phyloP scores from a whole-genome alignment of 2,113 vertebrate species.

The Psettodes erumei region DNA sequence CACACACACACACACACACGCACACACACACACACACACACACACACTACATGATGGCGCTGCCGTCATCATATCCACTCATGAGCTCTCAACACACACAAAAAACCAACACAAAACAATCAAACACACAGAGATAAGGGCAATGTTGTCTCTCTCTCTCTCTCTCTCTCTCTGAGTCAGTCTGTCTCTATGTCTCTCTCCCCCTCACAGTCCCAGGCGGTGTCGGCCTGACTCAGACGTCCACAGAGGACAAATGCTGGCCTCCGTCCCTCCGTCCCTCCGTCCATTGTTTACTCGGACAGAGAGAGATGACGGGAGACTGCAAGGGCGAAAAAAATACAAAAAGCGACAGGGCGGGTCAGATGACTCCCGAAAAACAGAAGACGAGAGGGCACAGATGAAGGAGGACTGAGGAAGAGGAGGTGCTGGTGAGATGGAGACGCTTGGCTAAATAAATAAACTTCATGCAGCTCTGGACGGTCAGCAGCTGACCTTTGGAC shows the following conservation, averaged over 20 bases:
- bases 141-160: conserved; percentile 11
- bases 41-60: neutral
- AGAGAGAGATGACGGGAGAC: too few species aligned
- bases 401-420: too few species aligned
- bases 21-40: conserved; percentile 2
- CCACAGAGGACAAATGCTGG: conserved; percentile 45
- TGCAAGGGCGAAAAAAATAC: too few species aligned
- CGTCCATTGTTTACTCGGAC: conserved; percentile 39
- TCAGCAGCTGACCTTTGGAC: neutral
- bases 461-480: too few species aligned
- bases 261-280: conserved; percentile 29
- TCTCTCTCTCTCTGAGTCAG: too few species aligned
- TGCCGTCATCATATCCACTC: neutral
- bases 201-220: conserved; percentile 38
- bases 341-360: too few species aligned
- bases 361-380: too few species aligned
- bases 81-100: conserved; percentile 24
- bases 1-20: neutral
- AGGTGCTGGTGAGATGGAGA: too few species aligned
- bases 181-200: neutral
- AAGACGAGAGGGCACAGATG: too few species aligned
- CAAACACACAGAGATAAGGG: conserved; percentile 27
- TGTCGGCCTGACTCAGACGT: conserved; percentile 49
- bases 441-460: too few species aligned
- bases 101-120: conserved; percentile 28